Conservation (phyloP, 2,797 vertebrate species). For the Adelosebastes latens region DNA sequence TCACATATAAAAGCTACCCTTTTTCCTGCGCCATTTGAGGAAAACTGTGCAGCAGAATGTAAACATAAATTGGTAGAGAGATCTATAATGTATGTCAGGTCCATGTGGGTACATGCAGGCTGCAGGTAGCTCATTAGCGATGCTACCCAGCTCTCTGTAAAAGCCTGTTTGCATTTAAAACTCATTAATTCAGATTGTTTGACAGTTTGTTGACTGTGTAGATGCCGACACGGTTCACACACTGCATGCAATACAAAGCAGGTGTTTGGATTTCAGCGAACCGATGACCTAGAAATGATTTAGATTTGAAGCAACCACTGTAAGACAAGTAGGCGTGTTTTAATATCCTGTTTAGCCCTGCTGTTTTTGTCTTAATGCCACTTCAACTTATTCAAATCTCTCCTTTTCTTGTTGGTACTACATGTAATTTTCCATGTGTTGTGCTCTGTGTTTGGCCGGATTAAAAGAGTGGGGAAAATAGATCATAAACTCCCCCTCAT, state of each 20-base stretch:
- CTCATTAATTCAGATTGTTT: constrained; percentile 32
- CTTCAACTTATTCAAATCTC: background rate
- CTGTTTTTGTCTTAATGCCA: background rate
- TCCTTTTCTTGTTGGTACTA: background rate
- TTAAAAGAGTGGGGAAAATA: background rate
- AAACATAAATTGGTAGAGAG: background rate
- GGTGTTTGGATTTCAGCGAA: constrained; percentile 23
- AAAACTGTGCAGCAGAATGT: background rate
- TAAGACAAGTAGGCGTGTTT: background rate
- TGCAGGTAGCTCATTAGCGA: constrained; percentile 22
- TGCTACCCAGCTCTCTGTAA: background rate
- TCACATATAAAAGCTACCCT: background rate
- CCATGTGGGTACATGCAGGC: background rate
- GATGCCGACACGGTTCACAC: constrained; percentile 2
- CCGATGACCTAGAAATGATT: constrained; percentile 1
- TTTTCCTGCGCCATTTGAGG: background rate
- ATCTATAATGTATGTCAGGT: background rate
- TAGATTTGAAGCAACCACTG: background rate
- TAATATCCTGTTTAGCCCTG: background rate
- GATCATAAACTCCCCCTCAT: background rate
- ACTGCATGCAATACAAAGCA: background rate
- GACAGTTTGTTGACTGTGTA: constrained; percentile 27
- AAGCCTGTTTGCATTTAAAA: constrained; percentile 13
- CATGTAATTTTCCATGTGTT: background rate
- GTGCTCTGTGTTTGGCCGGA: background rate